These are phyloP conservation scores for Thamnaconus septentrionalis DNA, from an alignment of 2,113 vertebrate species.

Conservation along the genomic window DNA sequence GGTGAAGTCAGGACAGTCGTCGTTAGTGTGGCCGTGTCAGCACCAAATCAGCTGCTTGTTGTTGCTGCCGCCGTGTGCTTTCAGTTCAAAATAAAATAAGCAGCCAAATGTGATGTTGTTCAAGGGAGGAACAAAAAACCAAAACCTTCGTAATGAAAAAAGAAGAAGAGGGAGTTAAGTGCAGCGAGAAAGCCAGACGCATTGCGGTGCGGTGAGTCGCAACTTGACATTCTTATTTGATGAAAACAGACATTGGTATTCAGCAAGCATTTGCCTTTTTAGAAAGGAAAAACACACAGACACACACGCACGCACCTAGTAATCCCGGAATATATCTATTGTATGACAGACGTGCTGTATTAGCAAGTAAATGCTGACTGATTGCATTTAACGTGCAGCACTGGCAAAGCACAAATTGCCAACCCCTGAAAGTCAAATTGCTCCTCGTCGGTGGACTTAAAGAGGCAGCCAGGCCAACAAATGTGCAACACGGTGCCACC, in stretches of 20 bases:
- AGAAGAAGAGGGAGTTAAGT: conserved; percentile 5
- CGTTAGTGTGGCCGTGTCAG: no score
- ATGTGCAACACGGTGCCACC: conserved; percentile 16
- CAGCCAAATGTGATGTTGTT: conserved; percentile 7
- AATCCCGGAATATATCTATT: conserved; percentile 32
- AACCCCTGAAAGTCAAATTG: conserved; percentile 56
- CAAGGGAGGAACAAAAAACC: neutral
- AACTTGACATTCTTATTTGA: conserved; percentile 52
- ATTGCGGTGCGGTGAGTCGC: conserved; percentile 23
- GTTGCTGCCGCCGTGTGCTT: no score
- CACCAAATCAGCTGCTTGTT: no score
- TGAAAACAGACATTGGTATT: conserved; percentile 59
- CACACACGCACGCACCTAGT: conserved; percentile 1
- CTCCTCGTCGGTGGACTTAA: conserved; percentile 42
- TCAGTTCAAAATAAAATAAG: no score
- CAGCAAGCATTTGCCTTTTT: conserved; percentile 40
- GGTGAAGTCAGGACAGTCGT: conserved; percentile 4
- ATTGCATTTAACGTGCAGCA: conserved; percentile 66
- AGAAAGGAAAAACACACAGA: conserved; percentile 9
- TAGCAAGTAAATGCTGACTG: conserved; percentile 66
- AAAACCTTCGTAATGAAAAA: neutral
- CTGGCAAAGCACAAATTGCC: conserved; percentile 58
- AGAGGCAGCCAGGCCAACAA: conserved; percentile 33
- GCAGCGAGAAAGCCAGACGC: conserved; percentile 31
- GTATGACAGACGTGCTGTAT: conserved; percentile 52